A percentile compares a stretch with the other conserved stretches of the same genome.
Evolutionary conservation across 1,140 invertebrate species (phyloP).

Genomic region (Eriosoma lanigerum): DNA sequence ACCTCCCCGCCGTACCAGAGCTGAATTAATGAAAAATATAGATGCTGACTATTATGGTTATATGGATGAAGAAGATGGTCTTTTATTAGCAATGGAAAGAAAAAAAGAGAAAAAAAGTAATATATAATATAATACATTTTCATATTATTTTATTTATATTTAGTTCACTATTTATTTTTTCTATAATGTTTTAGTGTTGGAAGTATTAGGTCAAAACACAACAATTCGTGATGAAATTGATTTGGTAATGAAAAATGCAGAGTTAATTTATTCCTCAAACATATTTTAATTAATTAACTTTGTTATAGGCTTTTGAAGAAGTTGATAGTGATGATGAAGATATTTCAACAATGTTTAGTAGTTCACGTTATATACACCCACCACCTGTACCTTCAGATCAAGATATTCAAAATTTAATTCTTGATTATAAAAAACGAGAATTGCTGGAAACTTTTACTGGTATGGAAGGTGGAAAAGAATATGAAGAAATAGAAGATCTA

Average conservation of each 20-base stretch:
- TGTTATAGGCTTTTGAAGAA: conserved; percentile 39
- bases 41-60: conserved; percentile 99
- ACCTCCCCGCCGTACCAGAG: conserved; percentile 85
- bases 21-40: conserved; percentile 96
- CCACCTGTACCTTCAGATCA: conserved; percentile 45
- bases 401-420: conserved; percentile 42
- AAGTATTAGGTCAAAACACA: conserved; percentile 17
- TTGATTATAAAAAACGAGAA: conserved; percentile 43
- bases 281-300: background rate
- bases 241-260: conserved; percentile 2
- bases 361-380: conserved; percentile 42
- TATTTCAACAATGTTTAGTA: conserved; percentile 45
- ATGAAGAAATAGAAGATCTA: conserved; percentile 43
- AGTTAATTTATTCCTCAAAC: background rate
- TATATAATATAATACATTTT: no score
- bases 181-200: conserved; percentile 21
- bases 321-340: conserved; percentile 49
- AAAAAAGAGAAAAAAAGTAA: conserved; percentile 72
- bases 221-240: conserved; percentile 16
- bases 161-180: background rate
- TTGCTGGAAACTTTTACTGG: conserved; percentile 39
- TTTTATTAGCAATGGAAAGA: conserved; percentile 85
- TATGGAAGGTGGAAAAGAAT: conserved; percentile 4
- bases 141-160: no score
- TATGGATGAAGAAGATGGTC: conserved; percentile 95